Base-by-base conservation (phyloP, 2,113 vertebrate genomes). In the Falco punctatus region DNA sequence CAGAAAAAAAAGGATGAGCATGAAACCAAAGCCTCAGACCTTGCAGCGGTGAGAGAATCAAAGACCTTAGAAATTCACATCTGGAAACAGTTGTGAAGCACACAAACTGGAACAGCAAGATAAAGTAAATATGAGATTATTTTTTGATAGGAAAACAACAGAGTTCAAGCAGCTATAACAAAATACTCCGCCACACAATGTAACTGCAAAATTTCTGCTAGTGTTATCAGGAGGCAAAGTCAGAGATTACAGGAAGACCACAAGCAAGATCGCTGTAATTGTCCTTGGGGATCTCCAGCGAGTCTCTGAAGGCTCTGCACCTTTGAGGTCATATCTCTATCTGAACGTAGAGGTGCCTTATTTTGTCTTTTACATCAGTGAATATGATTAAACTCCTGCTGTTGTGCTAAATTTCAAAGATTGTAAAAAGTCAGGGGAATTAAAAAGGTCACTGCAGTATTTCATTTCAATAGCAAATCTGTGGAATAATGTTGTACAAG, bases 331-430 rank as follows among this genome's bases (percentile, higher is more conserved):
- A 94, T 94, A 92, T 90, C 92, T 97, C 92, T 96, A 87, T 96
- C 88, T 81, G 96, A 97, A 97, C 8, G 82, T 96, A 97, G 96
- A 98, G 97, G 97, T 97, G 96, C 95, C 96, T 98, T 98, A 98
- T 98, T 98, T 98, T 98, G 97, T 97, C 97, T 98, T 97, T 96
- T 98, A 97, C 93, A 95, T 94, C 74, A 65, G 83, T 96, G 97
- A 97, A 97, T 97, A 97, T 98, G 98, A 98, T 98, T 98, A 98
- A 98, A 98, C 96, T 96, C 97, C 95, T 94, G 96, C 97, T 98
- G 97, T 98, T 98, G 97, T 97, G 97, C 96, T 98, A 97, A 98
- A 98, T 98, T 98, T 98, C 97, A 97, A 97, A 97, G 97, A 98
- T 90, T 98, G 97, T 98, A 97, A 98, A 98, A 98, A 98, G 97